Conservation (phyloP, 2,797 vertebrate genomes). For the Epinephelus malabaricus region DNA sequence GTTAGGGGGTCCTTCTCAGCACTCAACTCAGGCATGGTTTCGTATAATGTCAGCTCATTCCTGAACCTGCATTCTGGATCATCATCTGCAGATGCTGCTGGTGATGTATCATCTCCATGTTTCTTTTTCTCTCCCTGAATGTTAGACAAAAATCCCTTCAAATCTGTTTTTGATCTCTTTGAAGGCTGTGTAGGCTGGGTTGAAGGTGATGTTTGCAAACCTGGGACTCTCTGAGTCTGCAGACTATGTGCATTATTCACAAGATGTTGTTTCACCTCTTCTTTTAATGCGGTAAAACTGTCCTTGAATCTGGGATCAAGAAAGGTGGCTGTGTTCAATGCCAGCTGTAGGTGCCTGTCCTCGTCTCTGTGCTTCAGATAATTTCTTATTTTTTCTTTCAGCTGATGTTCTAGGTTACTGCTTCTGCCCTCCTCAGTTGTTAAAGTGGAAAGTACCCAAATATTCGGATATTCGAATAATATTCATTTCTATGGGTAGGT, state of each 20-base stretch:
- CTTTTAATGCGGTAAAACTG: neutral
- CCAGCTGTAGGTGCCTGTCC: neutral
- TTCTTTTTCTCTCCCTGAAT: neutral
- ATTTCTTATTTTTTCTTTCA: neutral
- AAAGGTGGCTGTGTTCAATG: neutral
- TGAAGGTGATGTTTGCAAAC: neutral
- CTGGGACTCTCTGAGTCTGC: neutral
- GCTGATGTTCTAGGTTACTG: neutral
- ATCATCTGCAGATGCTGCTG: too few species aligned
- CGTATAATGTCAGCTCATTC: too few species aligned
- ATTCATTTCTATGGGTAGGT: too few species aligned
- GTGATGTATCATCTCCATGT: neutral
- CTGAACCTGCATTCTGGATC: too few species aligned
- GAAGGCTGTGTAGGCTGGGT: neutral
- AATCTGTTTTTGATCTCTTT: neutral
- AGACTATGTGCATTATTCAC: neutral
- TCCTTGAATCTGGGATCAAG: neutral
- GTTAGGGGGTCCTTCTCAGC: too few species aligned
- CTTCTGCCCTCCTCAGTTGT: neutral
- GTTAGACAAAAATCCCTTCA: neutral
- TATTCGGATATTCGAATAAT: neutral
- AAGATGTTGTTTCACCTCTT: neutral
- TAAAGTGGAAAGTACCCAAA: neutral
- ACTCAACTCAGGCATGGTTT: too few species aligned
- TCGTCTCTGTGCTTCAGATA: neutral